These are phyloP conservation scores for Drosophila lowei DNA, from an alignment of 1,140 invertebrate species.

Conservation along the genomic window DNA sequence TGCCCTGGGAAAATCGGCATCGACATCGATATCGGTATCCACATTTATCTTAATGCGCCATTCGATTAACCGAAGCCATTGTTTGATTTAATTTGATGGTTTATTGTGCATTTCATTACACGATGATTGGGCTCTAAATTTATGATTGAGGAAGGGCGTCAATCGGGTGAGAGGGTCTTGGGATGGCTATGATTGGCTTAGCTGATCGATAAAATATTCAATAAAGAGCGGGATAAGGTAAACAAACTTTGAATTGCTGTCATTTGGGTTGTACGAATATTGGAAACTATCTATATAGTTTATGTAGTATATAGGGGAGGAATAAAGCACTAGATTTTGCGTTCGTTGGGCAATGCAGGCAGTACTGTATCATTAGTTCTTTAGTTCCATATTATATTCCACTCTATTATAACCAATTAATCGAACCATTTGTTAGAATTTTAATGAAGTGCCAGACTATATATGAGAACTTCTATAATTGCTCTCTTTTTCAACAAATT, in stretches of 20 bases:
- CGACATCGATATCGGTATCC: not conserved
- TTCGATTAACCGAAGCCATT: slow-evolving; percentile 32
- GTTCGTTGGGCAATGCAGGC: too few species aligned
- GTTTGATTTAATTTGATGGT: slow-evolving; percentile 32
- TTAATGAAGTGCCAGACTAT: not conserved
- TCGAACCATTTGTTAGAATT: not conserved
- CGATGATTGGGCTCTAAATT: slow-evolving; percentile 17
- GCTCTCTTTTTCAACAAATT: too few species aligned
- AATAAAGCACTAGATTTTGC: too few species aligned
- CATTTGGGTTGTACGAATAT: slow-evolving; percentile 14
- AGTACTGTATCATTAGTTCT: too few species aligned
- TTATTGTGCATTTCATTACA: slow-evolving; percentile 28
- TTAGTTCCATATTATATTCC: too few species aligned
- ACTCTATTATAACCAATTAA: too few species aligned
- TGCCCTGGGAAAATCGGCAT: slow-evolving; percentile 11
- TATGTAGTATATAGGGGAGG: too few species aligned
- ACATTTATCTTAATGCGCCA: slow-evolving; percentile 14
- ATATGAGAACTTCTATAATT: not conserved
- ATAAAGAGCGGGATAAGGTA: slow-evolving; percentile 8
- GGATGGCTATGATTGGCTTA: not conserved
- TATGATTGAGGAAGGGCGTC: slow-evolving; percentile 41
- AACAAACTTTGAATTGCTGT: slow-evolving; percentile 18
- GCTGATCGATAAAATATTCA: slow-evolving; percentile 30
- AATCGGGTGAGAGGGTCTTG: not conserved
- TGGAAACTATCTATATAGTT: slow-evolving; percentile 1